Evolutionary conservation across 2,113 vertebrate genomes (phyloP).

Genomic region (Dromas ardeola): DNA sequence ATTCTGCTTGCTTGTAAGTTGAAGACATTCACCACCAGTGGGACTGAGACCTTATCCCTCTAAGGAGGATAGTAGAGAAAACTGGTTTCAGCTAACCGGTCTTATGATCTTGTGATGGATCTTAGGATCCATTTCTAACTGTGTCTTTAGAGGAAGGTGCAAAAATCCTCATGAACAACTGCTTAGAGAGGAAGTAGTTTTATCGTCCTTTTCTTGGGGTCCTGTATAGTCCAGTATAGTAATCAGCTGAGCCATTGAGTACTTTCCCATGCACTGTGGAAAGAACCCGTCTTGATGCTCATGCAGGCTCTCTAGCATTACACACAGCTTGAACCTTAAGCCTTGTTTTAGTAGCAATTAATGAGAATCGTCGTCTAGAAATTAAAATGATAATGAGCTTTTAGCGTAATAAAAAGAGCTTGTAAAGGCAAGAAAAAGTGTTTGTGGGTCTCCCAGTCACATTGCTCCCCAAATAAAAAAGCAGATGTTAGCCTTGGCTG

Average conservation of each 20-base stretch:
- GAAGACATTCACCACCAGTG: not conserved
- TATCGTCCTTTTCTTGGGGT: not conserved
- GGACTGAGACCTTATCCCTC: not conserved
- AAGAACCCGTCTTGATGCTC: not conserved
- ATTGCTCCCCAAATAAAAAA: not conserved
- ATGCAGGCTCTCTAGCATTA: not conserved
- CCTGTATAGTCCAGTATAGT: not conserved
- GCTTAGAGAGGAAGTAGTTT: not conserved
- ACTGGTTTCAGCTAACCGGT: not conserved
- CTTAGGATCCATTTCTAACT: not conserved
- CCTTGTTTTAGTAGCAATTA: not conserved
- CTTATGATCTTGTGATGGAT: not conserved
- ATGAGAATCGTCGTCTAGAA: not conserved
- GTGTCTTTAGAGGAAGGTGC: not conserved
- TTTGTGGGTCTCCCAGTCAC: not conserved
- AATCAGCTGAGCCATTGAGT: not conserved
- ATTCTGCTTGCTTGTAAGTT: not conserved
- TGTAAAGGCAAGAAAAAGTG: not conserved
- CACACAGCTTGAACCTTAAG: not conserved
- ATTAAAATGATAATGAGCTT: conserved; percentile 33
- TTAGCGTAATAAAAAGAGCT: not conserved
- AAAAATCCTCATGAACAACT: not conserved
- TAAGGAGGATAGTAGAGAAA: not conserved
- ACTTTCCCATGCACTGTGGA: not conserved
- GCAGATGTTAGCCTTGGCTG: not conserved